Base-by-base conservation (phyloP, 2,888 invertebrate genomes). In the Rutpela maculata region DNA sequence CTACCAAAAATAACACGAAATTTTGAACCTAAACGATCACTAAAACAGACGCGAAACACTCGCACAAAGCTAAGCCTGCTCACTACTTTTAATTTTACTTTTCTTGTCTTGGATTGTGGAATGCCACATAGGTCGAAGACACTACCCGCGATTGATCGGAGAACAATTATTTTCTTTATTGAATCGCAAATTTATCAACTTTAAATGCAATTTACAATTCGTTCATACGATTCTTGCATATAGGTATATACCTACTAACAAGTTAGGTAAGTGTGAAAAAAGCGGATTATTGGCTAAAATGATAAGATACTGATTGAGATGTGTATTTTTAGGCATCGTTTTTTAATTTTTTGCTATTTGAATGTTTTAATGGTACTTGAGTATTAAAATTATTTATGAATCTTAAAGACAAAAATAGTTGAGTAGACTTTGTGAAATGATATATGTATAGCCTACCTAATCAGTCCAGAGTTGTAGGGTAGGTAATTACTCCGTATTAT, bases 41-140 rank as follows among this genome's bases (percentile, higher is more conserved):
- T 70, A 60, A 70, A 50, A 70, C 59, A 59, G 22, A 70, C 70
- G 70, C 70, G 70, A 70, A 59, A 43, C 70, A n/a, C 12, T 60
- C 60, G 4, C 22, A 22, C 43, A 15, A 38, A 50, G 50, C 59
- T 7, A 38, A 57, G 59, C 60, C 70, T 59, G 43, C 60, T 70
- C 70, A 60, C 60, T 60, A 38, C 43, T 60, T 59, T 69, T 69
- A 56, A 18, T 65, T 65, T 65, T 38, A 69, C 59, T 60, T 70
- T 70, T 70, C 70, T 70, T 60, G 56, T 22, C 55, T 26, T 17
- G 56, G 59, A 59, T 12, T 22, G 59, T 43, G 70, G 70, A 70
- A 70, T 70, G 70, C 69, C 59, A 38, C 70, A 60, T 38, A 31
- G 69, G 70, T 60, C 70, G 43, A 70, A 70, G 70, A 70, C 60